A percentile compares a stretch with the other conserved stretches of the same genome.
These are phyloP conservation scores for Erythrolamprus reginae DNA, from an alignment of 2,113 vertebrate species.

Conservation along the genomic window DNA sequence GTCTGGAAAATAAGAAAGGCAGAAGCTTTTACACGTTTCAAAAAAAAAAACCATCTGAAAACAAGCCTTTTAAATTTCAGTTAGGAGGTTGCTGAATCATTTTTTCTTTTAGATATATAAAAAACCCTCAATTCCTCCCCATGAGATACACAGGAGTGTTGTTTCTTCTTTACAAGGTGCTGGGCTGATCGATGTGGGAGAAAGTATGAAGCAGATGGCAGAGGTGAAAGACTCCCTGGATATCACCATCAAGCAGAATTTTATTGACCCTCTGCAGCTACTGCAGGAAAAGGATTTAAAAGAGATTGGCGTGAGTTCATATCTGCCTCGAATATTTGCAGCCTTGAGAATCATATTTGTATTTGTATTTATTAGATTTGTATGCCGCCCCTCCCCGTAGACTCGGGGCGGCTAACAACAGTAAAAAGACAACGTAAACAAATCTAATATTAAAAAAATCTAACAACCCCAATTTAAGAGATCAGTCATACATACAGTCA, in stretches of 20 bases:
- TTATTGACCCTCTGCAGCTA: slow-evolving; percentile 88
- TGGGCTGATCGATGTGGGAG: slow-evolving; percentile 83
- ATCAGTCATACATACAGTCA: no score
- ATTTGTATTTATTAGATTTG: no score
- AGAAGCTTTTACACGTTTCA: neutral
- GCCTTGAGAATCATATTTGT: no score
- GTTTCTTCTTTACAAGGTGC: slow-evolving; percentile 64
- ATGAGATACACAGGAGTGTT: neutral
- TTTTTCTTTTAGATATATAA: neutral
- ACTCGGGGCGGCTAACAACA: no score
- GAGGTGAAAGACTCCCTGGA: slow-evolving; percentile 92
- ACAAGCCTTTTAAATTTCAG: neutral
- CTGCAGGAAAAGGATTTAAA: slow-evolving; percentile 93
- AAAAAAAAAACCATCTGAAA: neutral
- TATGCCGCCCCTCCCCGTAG: no score
- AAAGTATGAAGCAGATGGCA: slow-evolving; percentile 90
- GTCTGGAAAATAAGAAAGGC: neutral
- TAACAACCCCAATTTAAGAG: no score
- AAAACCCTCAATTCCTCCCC: neutral
- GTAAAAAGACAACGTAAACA: no score
- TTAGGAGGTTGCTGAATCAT: neutral
- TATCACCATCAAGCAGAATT: slow-evolving; percentile 91
- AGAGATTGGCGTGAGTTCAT: slow-evolving; percentile 84
- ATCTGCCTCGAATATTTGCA: neutral
- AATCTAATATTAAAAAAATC: no score